phyloP scores from a whole-genome alignment of 2,888 invertebrate species.

The Rosalia funebris region DNA sequence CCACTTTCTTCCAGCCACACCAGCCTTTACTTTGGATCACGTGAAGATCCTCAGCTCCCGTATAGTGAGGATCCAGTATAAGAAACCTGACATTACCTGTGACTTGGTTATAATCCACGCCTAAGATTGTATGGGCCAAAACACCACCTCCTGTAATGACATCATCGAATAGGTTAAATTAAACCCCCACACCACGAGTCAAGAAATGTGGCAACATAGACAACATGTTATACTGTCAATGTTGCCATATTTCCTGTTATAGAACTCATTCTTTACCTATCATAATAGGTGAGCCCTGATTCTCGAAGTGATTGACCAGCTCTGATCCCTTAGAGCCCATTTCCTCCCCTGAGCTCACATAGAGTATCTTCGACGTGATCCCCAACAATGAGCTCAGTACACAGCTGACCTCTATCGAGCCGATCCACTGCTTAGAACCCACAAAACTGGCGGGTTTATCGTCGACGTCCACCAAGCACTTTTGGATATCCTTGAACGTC shows the following conservation, averaged over 20 bases:
- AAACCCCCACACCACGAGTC: no score
- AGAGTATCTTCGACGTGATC: constrained; percentile 82
- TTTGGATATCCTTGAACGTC: constrained; percentile 87
- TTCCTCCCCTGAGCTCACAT: constrained; percentile 87
- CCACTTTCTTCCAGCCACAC: constrained; percentile 96
- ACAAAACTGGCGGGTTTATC: constrained; percentile 91
- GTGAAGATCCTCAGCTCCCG: constrained; percentile 84
- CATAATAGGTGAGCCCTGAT: constrained; percentile 96
- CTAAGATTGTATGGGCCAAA: constrained; percentile 96
- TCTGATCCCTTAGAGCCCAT: constrained; percentile 82
- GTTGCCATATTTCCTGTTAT: neutral
- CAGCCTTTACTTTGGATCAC: constrained; percentile 86
- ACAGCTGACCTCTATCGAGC: constrained; percentile 96
- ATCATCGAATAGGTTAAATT: no score
- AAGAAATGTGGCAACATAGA: no score
- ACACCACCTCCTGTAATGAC: constrained; percentile 93
- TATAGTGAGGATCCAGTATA: constrained; percentile 98
- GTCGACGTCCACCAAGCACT: constrained; percentile 92
- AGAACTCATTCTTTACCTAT: constrained; percentile 73
- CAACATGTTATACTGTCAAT: no score
- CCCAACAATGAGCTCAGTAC: constrained; percentile 85
- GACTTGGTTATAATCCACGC: constrained; percentile 85
- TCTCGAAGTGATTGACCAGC: constrained; percentile 89
- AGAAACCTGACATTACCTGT: constrained; percentile 88
- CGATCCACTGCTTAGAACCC: constrained; percentile 96